A percentile compares a stretch with the other conserved stretches of the same genome.
Evolutionary conservation across 2,888 invertebrate genomes (phyloP).

Genomic region (Lymantria monacha): DNA sequence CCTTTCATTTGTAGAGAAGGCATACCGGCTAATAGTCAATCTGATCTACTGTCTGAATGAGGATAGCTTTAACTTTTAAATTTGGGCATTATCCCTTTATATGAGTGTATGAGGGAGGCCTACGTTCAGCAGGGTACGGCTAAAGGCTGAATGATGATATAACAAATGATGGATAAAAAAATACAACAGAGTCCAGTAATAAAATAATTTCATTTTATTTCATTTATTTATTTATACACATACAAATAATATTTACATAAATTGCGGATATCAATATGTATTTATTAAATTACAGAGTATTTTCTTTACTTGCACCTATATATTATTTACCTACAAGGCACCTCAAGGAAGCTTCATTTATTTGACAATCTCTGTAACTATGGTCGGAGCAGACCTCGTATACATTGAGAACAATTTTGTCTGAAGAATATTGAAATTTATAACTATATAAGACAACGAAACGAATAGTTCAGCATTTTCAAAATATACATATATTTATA

Average conservation of each 20-base stretch:
- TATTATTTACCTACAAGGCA: conserved; percentile 62
- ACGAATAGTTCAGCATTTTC: too few species aligned
- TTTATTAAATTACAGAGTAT: conserved; percentile 70
- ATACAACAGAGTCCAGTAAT: conserved; percentile 60
- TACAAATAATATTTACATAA: conserved; percentile 71
- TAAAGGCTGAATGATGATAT: too few species aligned
- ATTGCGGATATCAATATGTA: conserved; percentile 50
- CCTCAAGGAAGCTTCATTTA: conserved; percentile 59
- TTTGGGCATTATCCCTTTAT: too few species aligned
- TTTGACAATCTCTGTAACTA: conserved; percentile 37
- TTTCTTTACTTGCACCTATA: conserved; percentile 66
- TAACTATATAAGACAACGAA: too few species aligned
- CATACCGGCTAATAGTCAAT: too few species aligned
- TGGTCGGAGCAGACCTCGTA: conserved; percentile 32
- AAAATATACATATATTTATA: too few species aligned
- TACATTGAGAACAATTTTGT: not conserved
- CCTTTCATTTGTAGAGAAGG: too few species aligned
- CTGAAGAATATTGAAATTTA: not conserved
- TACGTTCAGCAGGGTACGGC: too few species aligned
- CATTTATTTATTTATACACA: conserved; percentile 62
- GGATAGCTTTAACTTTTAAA: too few species aligned
- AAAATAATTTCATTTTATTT: conserved; percentile 78
- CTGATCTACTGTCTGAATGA: too few species aligned
- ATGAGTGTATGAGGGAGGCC: too few species aligned
- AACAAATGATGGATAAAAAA: conserved; percentile 19